Evolutionary conservation across 2,888 invertebrate species (phyloP).

Genomic region (Himalopsyche tibetana): DNA sequence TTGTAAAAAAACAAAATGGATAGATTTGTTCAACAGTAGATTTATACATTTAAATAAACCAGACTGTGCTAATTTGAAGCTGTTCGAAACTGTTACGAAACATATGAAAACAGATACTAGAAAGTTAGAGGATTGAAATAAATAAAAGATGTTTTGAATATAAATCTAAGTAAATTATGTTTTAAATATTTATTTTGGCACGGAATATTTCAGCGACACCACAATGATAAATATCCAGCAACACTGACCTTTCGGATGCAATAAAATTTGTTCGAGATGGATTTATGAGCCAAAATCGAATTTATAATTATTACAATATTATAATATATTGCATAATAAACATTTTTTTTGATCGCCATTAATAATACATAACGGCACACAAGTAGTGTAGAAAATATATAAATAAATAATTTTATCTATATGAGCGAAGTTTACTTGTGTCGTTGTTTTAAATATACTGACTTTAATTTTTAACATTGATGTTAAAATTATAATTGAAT

Average conservation of each 20-base stretch:
- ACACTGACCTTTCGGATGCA: slow-evolving; percentile 52
- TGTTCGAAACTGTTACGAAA: not conserved
- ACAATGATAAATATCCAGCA: slow-evolving; percentile 50
- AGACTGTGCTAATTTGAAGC: no score
- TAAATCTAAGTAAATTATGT: not conserved
- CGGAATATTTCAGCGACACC: not conserved
- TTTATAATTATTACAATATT: no score
- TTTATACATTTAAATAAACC: no score
- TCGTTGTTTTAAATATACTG: not conserved
- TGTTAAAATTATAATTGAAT: no score
- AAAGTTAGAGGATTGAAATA: not conserved
- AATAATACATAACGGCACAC: no score
- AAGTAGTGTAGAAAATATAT: no score
- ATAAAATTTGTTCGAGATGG: slow-evolving; percentile 45
- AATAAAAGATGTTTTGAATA: not conserved
- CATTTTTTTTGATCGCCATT: no score
- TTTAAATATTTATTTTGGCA: not conserved
- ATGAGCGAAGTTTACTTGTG: no score
- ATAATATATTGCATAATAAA: no score
- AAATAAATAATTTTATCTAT: no score
- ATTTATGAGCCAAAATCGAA: not conserved
- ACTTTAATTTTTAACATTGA: not conserved
- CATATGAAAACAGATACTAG: not conserved
- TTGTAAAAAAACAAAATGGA: no score
- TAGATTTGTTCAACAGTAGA: no score